Evolutionary conservation across 2,888 invertebrate genomes (phyloP).

Genomic region (Heliconius sara): DNA sequence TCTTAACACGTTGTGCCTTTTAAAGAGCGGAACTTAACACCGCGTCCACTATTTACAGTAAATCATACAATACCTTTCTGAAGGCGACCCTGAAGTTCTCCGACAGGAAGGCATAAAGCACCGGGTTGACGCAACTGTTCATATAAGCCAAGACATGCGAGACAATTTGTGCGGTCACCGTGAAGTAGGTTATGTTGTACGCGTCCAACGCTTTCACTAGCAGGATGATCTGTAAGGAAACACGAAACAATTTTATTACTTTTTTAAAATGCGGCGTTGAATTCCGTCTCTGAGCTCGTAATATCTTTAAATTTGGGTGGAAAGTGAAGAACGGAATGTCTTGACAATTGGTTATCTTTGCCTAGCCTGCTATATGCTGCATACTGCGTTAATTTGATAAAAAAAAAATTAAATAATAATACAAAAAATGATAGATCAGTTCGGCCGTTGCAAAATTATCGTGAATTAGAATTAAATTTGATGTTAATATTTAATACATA

Average conservation of each 20-base stretch:
- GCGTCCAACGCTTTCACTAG: slow-evolving; percentile 89
- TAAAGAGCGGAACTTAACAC: background rate
- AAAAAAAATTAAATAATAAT: background rate
- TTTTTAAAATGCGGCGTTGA: background rate
- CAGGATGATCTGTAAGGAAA: slow-evolving; percentile 88
- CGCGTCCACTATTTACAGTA: too few species aligned
- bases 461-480: too few species aligned
- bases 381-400: background rate
- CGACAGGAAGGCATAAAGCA: slow-evolving; percentile 96
- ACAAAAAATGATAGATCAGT: too few species aligned
- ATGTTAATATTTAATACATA: too few species aligned
- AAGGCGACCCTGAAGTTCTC: slow-evolving; percentile 97
- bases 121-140: slow-evolving; percentile 97
- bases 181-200: slow-evolving; percentile 87
- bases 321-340: background rate
- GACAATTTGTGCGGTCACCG: slow-evolving; percentile 90
- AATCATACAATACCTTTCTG: slow-evolving; percentile 69
- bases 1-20: background rate
- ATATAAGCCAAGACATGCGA: slow-evolving; percentile 94
- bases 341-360: background rate
- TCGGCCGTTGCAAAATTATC: too few species aligned
- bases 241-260: background rate
- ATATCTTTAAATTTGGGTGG: background rate
- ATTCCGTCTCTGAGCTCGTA: background rate
- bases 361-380: background rate